Evolutionary conservation across 2,797 vertebrate genomes (phyloP).

Genomic region (Sebastes elongatus): DNA sequence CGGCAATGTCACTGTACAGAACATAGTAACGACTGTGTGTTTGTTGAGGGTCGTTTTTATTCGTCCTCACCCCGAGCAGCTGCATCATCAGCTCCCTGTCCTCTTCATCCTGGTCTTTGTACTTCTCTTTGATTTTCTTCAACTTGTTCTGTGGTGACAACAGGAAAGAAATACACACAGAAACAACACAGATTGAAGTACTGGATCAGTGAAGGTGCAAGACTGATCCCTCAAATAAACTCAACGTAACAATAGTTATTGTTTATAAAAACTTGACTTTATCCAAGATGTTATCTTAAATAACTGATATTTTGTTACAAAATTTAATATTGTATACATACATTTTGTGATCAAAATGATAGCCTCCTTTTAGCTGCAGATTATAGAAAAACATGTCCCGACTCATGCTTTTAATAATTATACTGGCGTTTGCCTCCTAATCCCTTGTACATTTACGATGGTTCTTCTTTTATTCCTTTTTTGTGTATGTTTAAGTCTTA

Average conservation of each 20-base stretch:
- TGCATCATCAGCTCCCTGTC: conserved; percentile 97
- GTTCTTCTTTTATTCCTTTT: neutral
- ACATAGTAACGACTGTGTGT: neutral
- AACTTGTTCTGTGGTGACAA: conserved; percentile 89
- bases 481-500: neutral
- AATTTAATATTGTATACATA: neutral
- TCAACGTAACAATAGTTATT: neutral
- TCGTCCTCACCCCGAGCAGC: conserved; percentile 89
- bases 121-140: conserved; percentile 99
- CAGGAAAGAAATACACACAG: conserved; percentile 17
- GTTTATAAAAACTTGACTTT: neutral
- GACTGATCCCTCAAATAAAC: neutral
- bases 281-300: neutral
- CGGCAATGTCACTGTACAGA: neutral
- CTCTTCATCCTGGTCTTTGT: conserved; percentile 99
- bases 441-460: neutral
- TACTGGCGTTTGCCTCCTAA: neutral
- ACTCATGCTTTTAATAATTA: neutral
- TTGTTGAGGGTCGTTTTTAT: neutral
- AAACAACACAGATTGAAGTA: neutral
- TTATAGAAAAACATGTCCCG: neutral
- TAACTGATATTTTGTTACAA: neutral
- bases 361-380: neutral
- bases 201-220: neutral
- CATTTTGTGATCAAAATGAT: neutral